Evolutionary conservation across 2,113 vertebrate genomes (phyloP), one percentile per base, ranked within the genome.

Genomic region (Hiodon alosoides): DNA sequence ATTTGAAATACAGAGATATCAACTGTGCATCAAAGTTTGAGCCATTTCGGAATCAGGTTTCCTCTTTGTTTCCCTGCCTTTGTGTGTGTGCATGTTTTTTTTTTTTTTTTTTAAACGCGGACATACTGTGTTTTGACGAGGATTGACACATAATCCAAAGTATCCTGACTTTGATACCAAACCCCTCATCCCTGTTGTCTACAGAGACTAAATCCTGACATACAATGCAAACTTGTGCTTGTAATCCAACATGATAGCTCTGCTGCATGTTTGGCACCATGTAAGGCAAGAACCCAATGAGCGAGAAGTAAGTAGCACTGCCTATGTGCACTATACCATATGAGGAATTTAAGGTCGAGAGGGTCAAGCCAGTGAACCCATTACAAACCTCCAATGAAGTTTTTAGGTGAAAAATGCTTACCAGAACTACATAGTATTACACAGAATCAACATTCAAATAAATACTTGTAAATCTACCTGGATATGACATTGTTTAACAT

Each of bases 131-230:
- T 85, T 81, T 71, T 81, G 87, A 78, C 54, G 78, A 77, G 77
- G 78, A 73, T 76, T 86, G 90, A 88, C 85, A 89, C 84, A 78
- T 83, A 85, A 92, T 88, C 84, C 86, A 81, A 77, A 67, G 83
- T 85, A 80, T 80, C 79, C 82, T 81, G 81, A 84, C 86, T 90
- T 90, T 91, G 88, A 90, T 89, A 89, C 87, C 81, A 74, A 85
- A 88, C 84, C 84, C 86, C 77, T 83, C 80, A 83, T 85, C 86
- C 81, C 78, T 54, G 58, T 61, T 52, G n/a, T 11, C 66, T 59
- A 9, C 13, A 7, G 52, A 53, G 65, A 50, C 14, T 58, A 3
- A 16, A 46, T 62, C 11, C 17, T 53, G 17, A 74, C 14, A 47
- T 13, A 53, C 78, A 76, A 58, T 11, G 46, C 68, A 73, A 77